Conservation (phyloP, 2,113 vertebrate species). For the Oncorhynchus tshawytscha region DNA sequence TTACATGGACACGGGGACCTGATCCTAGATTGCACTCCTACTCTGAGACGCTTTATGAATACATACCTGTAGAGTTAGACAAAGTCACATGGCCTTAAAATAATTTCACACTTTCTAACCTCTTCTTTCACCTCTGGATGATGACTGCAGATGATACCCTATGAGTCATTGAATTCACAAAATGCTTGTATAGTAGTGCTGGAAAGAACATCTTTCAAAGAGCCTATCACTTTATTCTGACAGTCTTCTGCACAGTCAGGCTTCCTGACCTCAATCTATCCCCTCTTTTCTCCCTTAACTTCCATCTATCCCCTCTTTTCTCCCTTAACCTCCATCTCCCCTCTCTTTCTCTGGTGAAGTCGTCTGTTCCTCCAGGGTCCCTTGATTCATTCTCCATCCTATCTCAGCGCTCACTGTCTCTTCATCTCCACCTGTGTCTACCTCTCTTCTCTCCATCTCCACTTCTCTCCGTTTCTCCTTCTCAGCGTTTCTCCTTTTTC, state of each 20-base stretch:
- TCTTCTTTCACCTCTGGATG: too few species aligned
- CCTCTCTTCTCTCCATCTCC: background rate
- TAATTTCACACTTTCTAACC: too few species aligned
- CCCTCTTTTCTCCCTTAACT: background rate
- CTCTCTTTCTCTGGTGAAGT: slow-evolving; percentile 41
- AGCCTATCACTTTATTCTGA: slow-evolving; percentile 34
- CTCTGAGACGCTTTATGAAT: too few species aligned
- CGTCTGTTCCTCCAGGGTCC: slow-evolving; percentile 40
- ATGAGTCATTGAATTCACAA: slow-evolving; percentile 14
- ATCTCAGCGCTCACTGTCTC: background rate
- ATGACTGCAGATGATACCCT: too few species aligned
- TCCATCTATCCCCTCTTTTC: background rate
- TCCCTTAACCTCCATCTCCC: background rate
- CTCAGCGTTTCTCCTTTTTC: background rate
- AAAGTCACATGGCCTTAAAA: too few species aligned
- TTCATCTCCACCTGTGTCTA: background rate
- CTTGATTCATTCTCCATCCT: slow-evolving; percentile 44
- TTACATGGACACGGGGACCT: too few species aligned
- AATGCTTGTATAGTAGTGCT: background rate
- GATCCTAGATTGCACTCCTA: too few species aligned
- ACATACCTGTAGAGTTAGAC: too few species aligned
- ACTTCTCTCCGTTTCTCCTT: background rate
- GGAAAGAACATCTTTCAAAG: slow-evolving; percentile 32
- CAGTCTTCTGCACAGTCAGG: too few species aligned
- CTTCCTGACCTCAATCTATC: background rate